Conservation (phyloP, 1,140 invertebrate species). For the Pseudomyrmex dendroicus region DNA sequence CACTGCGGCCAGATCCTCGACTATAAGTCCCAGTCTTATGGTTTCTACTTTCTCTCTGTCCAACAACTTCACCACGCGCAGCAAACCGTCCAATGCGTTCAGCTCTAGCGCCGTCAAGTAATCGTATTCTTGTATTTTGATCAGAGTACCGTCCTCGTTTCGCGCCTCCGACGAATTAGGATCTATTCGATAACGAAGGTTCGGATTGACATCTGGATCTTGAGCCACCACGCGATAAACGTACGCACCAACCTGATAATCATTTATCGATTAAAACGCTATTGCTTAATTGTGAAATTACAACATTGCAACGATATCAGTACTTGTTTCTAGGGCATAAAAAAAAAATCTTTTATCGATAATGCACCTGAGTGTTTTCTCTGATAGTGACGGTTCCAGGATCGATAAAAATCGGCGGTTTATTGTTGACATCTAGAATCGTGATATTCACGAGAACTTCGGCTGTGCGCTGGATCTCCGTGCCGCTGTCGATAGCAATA, state of each 20-base stretch:
- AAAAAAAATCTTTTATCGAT: neutral
- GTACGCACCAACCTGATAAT: conserved; percentile 88
- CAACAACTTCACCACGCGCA: conserved; percentile 88
- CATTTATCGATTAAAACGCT: neutral
- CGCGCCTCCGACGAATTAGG: conserved; percentile 89
- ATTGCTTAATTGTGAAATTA: too few species aligned
- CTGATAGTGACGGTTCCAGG: conserved; percentile 88
- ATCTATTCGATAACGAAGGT: conserved; percentile 91
- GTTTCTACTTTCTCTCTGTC: conserved; percentile 94
- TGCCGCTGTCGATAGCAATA: conserved; percentile 94
- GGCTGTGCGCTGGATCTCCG: conserved; percentile 91
- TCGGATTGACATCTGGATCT: conserved; percentile 92
- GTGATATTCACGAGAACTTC: conserved; percentile 92
- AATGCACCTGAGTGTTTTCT: conserved; percentile 91
- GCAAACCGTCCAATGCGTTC: conserved; percentile 90
- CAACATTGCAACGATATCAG: too few species aligned
- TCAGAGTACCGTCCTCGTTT: conserved; percentile 91
- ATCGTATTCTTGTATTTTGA: conserved; percentile 91
- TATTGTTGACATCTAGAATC: conserved; percentile 96
- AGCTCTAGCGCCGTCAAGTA: conserved; percentile 90
- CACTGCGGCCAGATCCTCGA: conserved; percentile 93
- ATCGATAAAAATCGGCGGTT: conserved; percentile 91
- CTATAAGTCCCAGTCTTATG: conserved; percentile 90
- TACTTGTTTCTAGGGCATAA: neutral
- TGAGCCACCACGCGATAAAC: conserved; percentile 90